Evolutionary conservation across 2,888 invertebrate genomes (phyloP).

Genomic region (Temnothorax unifasciatus): DNA sequence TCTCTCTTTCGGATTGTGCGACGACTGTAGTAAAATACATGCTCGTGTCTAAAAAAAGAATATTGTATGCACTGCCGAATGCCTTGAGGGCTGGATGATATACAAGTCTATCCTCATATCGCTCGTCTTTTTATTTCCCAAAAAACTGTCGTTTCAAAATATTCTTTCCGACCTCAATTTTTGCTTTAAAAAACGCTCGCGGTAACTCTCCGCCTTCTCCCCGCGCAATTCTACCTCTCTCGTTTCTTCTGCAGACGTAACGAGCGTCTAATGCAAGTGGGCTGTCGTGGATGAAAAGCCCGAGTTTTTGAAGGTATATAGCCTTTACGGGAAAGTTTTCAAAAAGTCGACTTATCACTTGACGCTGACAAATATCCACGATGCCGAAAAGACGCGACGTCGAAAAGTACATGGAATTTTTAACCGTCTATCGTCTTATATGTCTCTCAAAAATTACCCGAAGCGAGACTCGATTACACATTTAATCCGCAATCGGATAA

Average conservation of each 20-base stretch:
- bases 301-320: not conserved
- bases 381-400: not conserved
- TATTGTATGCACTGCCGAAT: not conserved
- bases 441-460: not conserved
- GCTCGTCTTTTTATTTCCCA: conserved; percentile 29
- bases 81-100: conserved; percentile 24
- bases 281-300: conserved; percentile 24
- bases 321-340: not conserved
- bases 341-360: not conserved
- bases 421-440: not conserved
- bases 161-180: conserved; percentile 47
- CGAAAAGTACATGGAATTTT: not conserved
- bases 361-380: conserved; percentile 12
- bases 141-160: conserved; percentile 35
- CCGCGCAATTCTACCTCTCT: not conserved
- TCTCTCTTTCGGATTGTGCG: conserved; percentile 7
- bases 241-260: conserved; percentile 22
- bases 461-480: not conserved
- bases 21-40: conserved; percentile 8
- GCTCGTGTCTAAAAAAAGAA: conserved; percentile 2
- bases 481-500: not conserved
- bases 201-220: not conserved
- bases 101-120: conserved; percentile 20
- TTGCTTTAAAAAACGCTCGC: conserved; percentile 32
- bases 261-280: conserved; percentile 35